These are phyloP conservation scores for Lucinisca nassula DNA, from an alignment of 2,888 invertebrate genomes.

Conservation along the genomic window DNA sequence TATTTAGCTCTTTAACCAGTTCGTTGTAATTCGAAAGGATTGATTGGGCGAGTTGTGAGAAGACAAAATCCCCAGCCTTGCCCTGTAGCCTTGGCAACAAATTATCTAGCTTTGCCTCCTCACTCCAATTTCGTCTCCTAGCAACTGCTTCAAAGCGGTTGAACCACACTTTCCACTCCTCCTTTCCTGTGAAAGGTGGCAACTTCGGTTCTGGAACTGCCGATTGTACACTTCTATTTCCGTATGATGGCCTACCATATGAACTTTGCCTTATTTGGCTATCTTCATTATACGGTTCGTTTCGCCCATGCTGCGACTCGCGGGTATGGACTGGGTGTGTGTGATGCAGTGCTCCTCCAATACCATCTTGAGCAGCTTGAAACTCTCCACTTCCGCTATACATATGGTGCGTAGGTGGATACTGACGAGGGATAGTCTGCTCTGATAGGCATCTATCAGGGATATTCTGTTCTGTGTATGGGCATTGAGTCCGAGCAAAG, in stretches of 20 bases:
- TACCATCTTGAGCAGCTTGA: background rate
- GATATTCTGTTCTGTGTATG: background rate
- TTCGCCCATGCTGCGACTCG: background rate
- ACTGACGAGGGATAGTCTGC: background rate
- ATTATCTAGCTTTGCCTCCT: constrained; percentile 29
- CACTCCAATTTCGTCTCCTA: constrained; percentile 17
- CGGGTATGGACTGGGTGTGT: background rate
- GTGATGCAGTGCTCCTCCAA: background rate
- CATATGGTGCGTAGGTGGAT: background rate
- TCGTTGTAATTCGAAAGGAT: background rate
- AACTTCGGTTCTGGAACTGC: constrained; percentile 15
- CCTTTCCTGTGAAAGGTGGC: constrained; percentile 43
- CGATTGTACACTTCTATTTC: background rate
- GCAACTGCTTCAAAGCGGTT: constrained; percentile 40
- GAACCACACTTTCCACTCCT: constrained; percentile 44
- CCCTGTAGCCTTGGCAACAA: no score
- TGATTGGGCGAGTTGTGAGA: background rate
- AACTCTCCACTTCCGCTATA: background rate
- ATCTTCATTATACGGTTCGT: background rate
- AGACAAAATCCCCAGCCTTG: background rate
- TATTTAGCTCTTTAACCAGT: constrained; percentile 4
- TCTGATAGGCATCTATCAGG: background rate
- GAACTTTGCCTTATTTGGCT: background rate
- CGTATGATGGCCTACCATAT: background rate
- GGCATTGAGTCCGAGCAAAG: background rate